Evolutionary conservation across 2,888 invertebrate species (phyloP), one percentile per base, ranked within the genome.

Genomic region (Hesperia comma): DNA sequence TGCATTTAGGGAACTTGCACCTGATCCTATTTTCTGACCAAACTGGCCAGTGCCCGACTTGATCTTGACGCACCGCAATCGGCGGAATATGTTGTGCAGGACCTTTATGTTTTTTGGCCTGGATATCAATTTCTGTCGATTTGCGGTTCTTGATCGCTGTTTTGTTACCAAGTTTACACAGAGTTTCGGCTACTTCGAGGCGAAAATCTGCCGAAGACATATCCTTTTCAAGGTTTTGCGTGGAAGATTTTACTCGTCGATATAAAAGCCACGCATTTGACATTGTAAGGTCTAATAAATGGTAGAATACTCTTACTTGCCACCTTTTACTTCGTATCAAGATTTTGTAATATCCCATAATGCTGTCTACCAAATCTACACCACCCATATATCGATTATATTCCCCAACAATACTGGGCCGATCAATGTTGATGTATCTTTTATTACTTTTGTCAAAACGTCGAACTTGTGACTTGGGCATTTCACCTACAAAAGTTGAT

Each of bases 241-340:
- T 63, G 54, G n/a, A n/a, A n/a, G n/a, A n/a, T 15, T n/a, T 14
- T 32, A 72, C 58, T 62, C 70, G 71, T 67, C 54, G 67, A 37
- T 72, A 71, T 40, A 73, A 55, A n/a, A 77, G 61, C 74, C 78
- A 81, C 21, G 79, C 61, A 70, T 80, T 80, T 10, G 72, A 64
- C 69, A 79, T 75, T 7, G 70, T 66, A 10, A 80, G 61, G 55
- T 82, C 79, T 46, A 80, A 62, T 15, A 62, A 70, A 67, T 80
- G 79, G 54, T 75, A 75, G 73, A 80, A 78, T 49, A 79, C 67
- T 17, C 75, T 74, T 43, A 81, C 67, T 54, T 78, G 75, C 75
- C 79, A 78, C 63, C 74, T 72, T 68, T 74, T 72, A 70, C 71
- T 67, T 71, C 55, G 33, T 14, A 56, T 32, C 21, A 49, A 26